Base-by-base conservation (phyloP, 2,888 invertebrate species). In the Piscicola geometra region DNA sequence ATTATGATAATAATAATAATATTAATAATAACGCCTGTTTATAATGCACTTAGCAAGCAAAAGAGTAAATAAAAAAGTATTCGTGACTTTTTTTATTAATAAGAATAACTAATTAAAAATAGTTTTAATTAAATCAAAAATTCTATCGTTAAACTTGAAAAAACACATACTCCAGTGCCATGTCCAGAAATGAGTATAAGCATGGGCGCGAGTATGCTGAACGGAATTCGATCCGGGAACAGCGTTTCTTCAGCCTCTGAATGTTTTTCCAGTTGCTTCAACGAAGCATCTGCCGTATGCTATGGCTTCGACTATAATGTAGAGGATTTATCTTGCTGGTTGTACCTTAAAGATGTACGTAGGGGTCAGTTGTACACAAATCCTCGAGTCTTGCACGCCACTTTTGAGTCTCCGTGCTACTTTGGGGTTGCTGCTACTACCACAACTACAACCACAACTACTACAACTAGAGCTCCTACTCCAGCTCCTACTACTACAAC, bases 241-340 rank as follows among this genome's bases (percentile, higher is more conserved):
- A 0, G 15, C n/a, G 21, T 32, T 21, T 25, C 28, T 2, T 15
- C 30, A 21, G 56, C 73, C 1, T 52, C 73, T 0, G 33, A 36
- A 15, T 52, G 56, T n/a, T 60, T 32, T n/a, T 30, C 21, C 21
- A 21, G 18, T 1, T 56, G 41, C 9, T 64, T 25, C 30, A 36
- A 25, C 64, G 47, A 35, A 36, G 25, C 71, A 21, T 35, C 33
- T 15, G 15, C 18, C 35, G n/a, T 32, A 12, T 73, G 73, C 64
- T 64, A 36, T 56, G 73, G 73, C 35, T 73, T 73, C 41, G 73
- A 73, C 35, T 73, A 30, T 35, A 73, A 73, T 25, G 32, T 50
- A 18, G 0, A 56, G 3, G 73, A 73, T 1, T 21, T n/a, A 15
- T 64, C 73, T 9, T 73, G 73, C 35, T 73, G 33, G 32, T 32